phyloP scores from a whole-genome alignment of 1,140 invertebrate genomes.

The Solenopsis fugax region DNA sequence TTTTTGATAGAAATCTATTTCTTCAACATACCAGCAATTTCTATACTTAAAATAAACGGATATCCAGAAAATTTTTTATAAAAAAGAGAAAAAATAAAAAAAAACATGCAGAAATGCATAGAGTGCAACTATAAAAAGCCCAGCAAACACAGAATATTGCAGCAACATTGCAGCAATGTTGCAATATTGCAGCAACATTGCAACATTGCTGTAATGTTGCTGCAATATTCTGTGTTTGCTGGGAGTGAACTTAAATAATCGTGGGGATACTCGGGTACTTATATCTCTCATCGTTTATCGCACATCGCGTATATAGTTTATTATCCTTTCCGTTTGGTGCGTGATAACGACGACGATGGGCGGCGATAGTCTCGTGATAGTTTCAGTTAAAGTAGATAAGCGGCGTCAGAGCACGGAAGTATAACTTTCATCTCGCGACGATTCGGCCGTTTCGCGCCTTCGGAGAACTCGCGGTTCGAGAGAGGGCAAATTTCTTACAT shows the following conservation, averaged over 20 bases:
- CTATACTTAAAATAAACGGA: neutral
- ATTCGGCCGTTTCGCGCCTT: constrained; percentile 20
- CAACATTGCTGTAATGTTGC: too few relatives aligned
- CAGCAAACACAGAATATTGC: too few relatives aligned
- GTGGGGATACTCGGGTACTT: neutral
- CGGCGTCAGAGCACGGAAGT: constrained; percentile 84
- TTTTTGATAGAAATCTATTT: too few relatives aligned
- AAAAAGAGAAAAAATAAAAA: neutral
- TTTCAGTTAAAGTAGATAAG: constrained; percentile 86
- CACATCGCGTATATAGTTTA: neutral
- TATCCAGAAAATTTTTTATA: neutral
- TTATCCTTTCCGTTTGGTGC: constrained; percentile 83
- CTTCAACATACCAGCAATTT: too few relatives aligned
- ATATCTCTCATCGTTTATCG: constrained; percentile 29
- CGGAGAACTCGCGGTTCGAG: neutral
- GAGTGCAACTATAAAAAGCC: neutral
- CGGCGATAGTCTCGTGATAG: constrained; percentile 86
- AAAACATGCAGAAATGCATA: neutral
- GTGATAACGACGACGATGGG: constrained; percentile 83
- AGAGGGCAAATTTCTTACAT: constrained; percentile 19
- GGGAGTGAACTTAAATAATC: neutral
- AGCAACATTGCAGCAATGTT: too few relatives aligned
- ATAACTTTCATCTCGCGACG: constrained; percentile 89
- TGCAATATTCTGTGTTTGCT: too few relatives aligned
- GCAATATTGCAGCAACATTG: too few relatives aligned